These are phyloP conservation scores for Perithous albicinctus DNA, from an alignment of 2,888 invertebrate species.

Conservation along the genomic window DNA sequence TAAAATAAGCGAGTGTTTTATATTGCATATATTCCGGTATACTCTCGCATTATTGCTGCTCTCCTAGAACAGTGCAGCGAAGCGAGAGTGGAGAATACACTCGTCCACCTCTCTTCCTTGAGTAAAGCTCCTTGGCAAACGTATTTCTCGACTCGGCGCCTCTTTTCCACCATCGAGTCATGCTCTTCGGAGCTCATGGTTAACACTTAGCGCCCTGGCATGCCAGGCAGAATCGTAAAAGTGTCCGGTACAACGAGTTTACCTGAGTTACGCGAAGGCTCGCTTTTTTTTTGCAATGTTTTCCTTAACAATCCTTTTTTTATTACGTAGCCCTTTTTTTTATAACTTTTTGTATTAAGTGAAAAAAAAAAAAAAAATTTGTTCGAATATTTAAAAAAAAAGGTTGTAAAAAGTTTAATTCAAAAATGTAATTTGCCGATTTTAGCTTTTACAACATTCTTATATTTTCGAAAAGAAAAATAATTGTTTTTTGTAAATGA, in stretches of 20 bases:
- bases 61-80: conserved; percentile 66
- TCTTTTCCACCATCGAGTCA: conserved; percentile 27
- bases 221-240: conserved; percentile 30
- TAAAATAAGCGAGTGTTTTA: conserved; percentile 22
- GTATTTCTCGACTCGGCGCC: conserved; percentile 30
- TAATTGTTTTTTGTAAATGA: too few species aligned
- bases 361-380: too few species aligned
- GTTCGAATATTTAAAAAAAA: too few species aligned
- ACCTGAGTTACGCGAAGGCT: background rate
- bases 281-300: background rate
- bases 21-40: conserved; percentile 46
- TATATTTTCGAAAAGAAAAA: too few species aligned
- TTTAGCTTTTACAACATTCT: too few species aligned
- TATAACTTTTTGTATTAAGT: background rate
- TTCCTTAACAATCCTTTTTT: background rate
- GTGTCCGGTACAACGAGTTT: conserved; percentile 29
- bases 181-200: conserved; percentile 46
- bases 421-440: too few species aligned
- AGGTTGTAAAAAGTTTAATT: too few species aligned
- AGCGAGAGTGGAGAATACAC: conserved; percentile 60
- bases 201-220: conserved; percentile 48
- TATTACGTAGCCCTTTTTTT: too few species aligned
- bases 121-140: conserved; percentile 15
- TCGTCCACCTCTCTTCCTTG: conserved; percentile 29
- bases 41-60: conserved; percentile 47